Conservation (phyloP, 1,140 invertebrate genomes). For the Dendroctonus valens region DNA sequence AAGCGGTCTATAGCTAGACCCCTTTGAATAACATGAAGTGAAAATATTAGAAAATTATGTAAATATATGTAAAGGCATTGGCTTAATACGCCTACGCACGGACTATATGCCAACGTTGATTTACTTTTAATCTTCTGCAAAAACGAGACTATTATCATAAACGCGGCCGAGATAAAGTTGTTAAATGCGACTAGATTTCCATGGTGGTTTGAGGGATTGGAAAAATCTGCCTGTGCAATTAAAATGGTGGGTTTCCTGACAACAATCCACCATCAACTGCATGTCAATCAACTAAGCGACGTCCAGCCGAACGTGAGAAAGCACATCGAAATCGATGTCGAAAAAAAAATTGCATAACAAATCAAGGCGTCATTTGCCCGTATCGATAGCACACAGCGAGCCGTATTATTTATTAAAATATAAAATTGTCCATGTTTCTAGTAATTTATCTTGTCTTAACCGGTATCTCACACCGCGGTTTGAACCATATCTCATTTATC, state of each 20-base stretch:
- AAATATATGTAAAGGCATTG: slow-evolving; percentile 16
- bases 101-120: slow-evolving; percentile 13
- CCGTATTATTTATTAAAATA: slow-evolving; percentile 37
- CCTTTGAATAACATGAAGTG: slow-evolving; percentile 13
- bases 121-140: slow-evolving; percentile 17
- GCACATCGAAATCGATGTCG: slow-evolving; percentile 7
- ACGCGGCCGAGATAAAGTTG: neutral
- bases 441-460: slow-evolving; percentile 46
- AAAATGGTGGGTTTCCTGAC: neutral
- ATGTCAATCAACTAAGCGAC: neutral
- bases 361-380: slow-evolving; percentile 19
- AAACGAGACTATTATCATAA: slow-evolving; percentile 5
- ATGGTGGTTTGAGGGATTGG: too few species aligned
- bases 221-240: too few species aligned
- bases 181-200: neutral
- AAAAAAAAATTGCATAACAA: slow-evolving; percentile 29
- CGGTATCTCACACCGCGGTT: slow-evolving; percentile 41
- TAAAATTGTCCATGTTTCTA: slow-evolving; percentile 30
- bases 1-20: neutral
- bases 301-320: slow-evolving; percentile 16
- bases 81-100: slow-evolving; percentile 9
- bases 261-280: neutral
- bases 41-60: slow-evolving; percentile 21
- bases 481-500: slow-evolving; percentile 46
- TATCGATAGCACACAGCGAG: slow-evolving; percentile 17